A percentile compares a stretch with the other conserved stretches of the same genome.
These are phyloP conservation scores for Acanthis flammea DNA, from an alignment of 2,797 vertebrate species.

Conservation along the genomic window DNA sequence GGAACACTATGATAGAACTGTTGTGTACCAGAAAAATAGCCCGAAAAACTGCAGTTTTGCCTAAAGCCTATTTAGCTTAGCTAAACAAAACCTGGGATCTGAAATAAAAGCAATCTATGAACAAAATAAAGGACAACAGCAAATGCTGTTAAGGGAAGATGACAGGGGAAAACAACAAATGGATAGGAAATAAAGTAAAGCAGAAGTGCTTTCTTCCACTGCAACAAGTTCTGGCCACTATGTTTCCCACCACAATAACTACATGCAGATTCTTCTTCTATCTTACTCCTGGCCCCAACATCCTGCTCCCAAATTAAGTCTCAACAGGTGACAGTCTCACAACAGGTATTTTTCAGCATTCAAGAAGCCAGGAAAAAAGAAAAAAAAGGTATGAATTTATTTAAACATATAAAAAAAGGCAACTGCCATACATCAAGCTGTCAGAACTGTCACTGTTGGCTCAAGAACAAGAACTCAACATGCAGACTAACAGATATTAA, in stretches of 20 bases:
- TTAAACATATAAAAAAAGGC: neutral
- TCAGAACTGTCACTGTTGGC: neutral
- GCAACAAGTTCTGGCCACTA: neutral
- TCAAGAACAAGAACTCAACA: neutral
- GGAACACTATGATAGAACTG: neutral
- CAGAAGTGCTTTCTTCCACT: neutral
- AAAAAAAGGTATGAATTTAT: neutral
- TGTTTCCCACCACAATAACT: fast-evolving
- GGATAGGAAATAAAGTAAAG: neutral
- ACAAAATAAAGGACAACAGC: neutral
- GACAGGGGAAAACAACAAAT: neutral
- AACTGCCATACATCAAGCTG: neutral
- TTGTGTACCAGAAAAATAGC: neutral
- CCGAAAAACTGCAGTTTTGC: neutral
- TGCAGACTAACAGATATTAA: neutral
- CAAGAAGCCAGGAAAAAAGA: neutral
- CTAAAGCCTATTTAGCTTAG: neutral
- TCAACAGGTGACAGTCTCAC: neutral
- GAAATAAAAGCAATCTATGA: neutral
- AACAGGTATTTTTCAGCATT: neutral
- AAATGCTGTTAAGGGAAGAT: neutral
- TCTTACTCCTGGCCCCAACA: neutral
- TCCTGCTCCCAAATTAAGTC: neutral
- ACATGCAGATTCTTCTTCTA: neutral
- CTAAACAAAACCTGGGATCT: neutral